These are phyloP conservation scores for Caenorhabditis inopinata DNA, from an alignment of 1,140 invertebrate genomes.

Conservation along the genomic window DNA sequence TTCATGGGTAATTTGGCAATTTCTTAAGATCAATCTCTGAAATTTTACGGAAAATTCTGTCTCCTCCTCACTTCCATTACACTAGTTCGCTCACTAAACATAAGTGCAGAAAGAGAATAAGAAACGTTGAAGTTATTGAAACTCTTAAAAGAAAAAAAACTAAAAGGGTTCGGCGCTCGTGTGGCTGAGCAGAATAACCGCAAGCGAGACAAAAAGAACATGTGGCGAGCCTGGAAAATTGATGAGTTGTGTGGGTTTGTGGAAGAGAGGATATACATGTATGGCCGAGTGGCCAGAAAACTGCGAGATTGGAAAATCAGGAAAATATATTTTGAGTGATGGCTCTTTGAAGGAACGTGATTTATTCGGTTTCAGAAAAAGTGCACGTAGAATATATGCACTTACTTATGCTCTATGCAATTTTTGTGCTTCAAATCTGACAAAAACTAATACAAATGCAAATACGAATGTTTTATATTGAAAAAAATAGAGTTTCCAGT, in stretches of 20 bases:
- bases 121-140: slow-evolving; percentile 4
- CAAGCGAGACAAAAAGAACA: slow-evolving; percentile 29
- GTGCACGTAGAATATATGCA: no score
- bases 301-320: background rate
- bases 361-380: background rate
- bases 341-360: background rate
- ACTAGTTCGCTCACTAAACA: no score
- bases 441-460: no score
- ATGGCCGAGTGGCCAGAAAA: background rate
- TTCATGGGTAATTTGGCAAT: no score
- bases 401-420: no score
- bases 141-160: background rate
- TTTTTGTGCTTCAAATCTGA: no score
- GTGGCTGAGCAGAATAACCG: background rate
- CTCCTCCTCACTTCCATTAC: no score
- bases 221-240: slow-evolving; percentile 23
- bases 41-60: no score
- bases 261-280: background rate
- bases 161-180: background rate
- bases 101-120: no score
- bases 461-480: no score
- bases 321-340: slow-evolving; percentile 11
- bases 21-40: no score
- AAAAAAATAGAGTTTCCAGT: no score
- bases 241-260: slow-evolving; percentile 30